Evolutionary conservation across 1,140 invertebrate genomes (phyloP).

Genomic region (Maniola jurtina): DNA sequence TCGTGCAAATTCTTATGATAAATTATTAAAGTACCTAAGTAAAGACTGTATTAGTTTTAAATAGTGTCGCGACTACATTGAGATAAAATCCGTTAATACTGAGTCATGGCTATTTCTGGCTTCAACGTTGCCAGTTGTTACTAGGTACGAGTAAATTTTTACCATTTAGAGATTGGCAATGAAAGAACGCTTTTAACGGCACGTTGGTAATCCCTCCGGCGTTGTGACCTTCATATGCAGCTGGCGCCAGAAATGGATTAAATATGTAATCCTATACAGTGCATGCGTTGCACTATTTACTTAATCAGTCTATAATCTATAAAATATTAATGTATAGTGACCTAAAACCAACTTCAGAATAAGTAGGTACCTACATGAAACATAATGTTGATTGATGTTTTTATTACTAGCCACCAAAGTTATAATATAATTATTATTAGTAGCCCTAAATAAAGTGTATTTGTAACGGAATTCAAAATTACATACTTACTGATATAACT

Average conservation of each 20-base stretch:
- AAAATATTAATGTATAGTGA: no score
- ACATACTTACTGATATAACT: not conserved
- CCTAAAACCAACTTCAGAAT: not conserved
- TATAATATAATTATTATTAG: no score
- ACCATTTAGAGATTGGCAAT: conserved; percentile 44
- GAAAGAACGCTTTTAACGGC: conserved; percentile 53
- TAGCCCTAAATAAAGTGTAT: no score
- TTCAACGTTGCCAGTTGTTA: conserved; percentile 32
- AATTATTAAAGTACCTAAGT: not conserved
- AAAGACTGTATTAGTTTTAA: not conserved
- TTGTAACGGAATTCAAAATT: conserved; percentile 4
- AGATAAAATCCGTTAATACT: conserved; percentile 49
- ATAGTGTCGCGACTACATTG: not conserved
- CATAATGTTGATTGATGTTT: no score
- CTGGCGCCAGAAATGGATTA: conserved; percentile 33
- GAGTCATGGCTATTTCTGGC: conserved; percentile 69
- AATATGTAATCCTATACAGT: conserved; percentile 13
- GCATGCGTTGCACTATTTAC: conserved; percentile 7
- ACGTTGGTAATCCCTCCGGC: conserved; percentile 40
- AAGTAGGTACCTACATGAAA: no score
- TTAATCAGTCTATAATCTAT: not conserved
- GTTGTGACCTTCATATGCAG: conserved; percentile 40
- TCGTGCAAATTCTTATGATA: no score
- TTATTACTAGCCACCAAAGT: no score
- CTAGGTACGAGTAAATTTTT: conserved; percentile 31